Percentiles rank a stretch among this genome's conserved stretches.
Conservation (phyloP, 2,888 invertebrate genomes). For the Onthophagus sagittarius region DNA sequence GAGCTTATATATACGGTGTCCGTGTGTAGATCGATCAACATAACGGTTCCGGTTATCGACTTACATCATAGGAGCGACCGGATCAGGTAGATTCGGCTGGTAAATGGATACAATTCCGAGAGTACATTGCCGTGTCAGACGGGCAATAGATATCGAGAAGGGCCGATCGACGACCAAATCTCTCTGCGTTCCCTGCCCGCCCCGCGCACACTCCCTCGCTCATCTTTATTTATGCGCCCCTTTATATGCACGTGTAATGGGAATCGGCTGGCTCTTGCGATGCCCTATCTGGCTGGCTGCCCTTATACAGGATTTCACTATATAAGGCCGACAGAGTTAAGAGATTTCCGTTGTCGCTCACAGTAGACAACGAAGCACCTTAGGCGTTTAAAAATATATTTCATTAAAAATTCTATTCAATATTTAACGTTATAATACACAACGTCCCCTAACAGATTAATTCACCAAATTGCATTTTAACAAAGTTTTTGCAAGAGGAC, state of each 20-base stretch:
- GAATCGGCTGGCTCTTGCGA: constrained; percentile 13
- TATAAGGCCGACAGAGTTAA: background rate
- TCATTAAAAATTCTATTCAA: background rate
- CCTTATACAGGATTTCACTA: background rate
- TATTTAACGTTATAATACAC: background rate
- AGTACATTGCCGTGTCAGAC: constrained; percentile 47
- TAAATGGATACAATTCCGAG: constrained; percentile 36
- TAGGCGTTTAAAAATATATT: background rate
- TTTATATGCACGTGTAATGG: constrained; percentile 33
- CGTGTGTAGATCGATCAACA: background rate
- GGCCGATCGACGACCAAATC: constrained; percentile 1
- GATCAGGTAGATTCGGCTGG: constrained; percentile 42
- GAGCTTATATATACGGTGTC: background rate
- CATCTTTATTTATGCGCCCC: constrained; percentile 31
- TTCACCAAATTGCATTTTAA: background rate
- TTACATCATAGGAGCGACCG: constrained; percentile 10
- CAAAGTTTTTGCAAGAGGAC: background rate
- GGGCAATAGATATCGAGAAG: constrained; percentile 33
- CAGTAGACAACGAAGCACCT: background rate
- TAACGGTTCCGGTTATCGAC: constrained; percentile 1
- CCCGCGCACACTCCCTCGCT: constrained; percentile 13
- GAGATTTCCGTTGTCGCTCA: background rate
- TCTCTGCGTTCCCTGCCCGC: background rate
- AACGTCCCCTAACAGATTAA: background rate
- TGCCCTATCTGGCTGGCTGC: background rate